These are phyloP conservation scores for Patella ulyssiponensis DNA, from an alignment of 2,888 invertebrate species.

Conservation along the genomic window DNA sequence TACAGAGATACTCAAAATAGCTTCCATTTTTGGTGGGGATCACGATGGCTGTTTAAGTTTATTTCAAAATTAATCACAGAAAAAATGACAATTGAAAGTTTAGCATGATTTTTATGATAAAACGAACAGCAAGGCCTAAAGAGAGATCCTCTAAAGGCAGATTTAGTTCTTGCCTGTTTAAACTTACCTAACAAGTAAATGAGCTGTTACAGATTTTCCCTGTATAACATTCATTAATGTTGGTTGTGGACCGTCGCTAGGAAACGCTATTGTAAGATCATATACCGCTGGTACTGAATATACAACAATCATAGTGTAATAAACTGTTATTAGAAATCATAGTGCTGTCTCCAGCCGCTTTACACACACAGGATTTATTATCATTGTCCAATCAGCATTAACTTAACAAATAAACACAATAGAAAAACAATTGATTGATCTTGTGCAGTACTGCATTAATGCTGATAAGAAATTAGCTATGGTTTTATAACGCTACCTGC, in stretches of 20 bases:
- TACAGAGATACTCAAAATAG: no score
- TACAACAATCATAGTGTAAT: constrained; percentile 8
- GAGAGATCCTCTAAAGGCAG: no score
- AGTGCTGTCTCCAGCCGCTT: no score
- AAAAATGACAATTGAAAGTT: neutral
- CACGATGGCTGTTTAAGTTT: neutral
- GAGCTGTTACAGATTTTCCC: constrained; percentile 70
- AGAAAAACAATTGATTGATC: no score
- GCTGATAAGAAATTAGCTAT: no score
- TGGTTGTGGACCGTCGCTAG: constrained; percentile 61
- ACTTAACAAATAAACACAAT: no score
- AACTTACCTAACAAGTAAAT: constrained; percentile 60
- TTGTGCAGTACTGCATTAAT: no score
- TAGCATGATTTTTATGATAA: no score
- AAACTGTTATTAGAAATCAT: neutral
- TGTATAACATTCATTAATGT: constrained; percentile 64
- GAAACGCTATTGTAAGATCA: constrained; percentile 78
- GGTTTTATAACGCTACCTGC: no score
- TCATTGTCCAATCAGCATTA: no score
- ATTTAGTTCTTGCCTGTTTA: neutral
- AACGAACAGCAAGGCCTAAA: no score
- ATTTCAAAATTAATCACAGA: neutral
- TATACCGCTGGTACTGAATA: constrained; percentile 80
- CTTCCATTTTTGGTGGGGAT: neutral
- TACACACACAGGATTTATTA: no score